Percentiles rank a stretch among this genome's conserved stretches.
These are phyloP conservation scores for Hyalella azteca DNA, from an alignment of 2,888 invertebrate genomes.

Conservation along the genomic window DNA sequence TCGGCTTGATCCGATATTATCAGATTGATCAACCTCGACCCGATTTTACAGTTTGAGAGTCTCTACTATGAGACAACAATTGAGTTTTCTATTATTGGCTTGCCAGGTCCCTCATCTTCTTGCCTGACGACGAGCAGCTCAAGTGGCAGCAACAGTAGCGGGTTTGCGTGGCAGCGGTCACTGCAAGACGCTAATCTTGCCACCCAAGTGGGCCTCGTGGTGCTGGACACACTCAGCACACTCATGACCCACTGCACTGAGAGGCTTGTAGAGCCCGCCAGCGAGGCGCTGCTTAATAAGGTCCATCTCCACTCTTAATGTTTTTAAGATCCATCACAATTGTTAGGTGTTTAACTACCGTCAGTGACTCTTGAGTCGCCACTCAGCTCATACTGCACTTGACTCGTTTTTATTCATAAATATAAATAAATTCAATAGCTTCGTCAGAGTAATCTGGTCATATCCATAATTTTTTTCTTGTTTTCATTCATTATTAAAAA, in stretches of 20 bases:
- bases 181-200: slow-evolving; percentile 81
- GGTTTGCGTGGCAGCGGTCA: slow-evolving; percentile 65
- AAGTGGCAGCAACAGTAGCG: background rate
- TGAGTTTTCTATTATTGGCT: background rate
- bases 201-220: slow-evolving; percentile 86
- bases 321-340: too few species aligned
- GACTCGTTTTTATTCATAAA: too few species aligned
- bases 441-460: too few species aligned
- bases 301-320: slow-evolving; percentile 68
- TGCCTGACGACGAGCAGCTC: background rate
- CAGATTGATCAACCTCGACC: too few species aligned
- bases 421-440: too few species aligned
- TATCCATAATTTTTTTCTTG: too few species aligned
- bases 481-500: too few species aligned
- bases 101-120: background rate
- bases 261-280: slow-evolving; percentile 70
- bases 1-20: background rate
- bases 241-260: slow-evolving; percentile 79
- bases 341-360: too few species aligned
- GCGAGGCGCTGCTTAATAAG: slow-evolving; percentile 79
- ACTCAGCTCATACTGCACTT: too few species aligned
- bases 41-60: too few species aligned
- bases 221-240: slow-evolving; percentile 84
- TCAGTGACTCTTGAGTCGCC: too few species aligned
- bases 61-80: too few species aligned